Evolutionary conservation across 1,140 invertebrate genomes (phyloP).

Genomic region (Eriosoma lanigerum): DNA sequence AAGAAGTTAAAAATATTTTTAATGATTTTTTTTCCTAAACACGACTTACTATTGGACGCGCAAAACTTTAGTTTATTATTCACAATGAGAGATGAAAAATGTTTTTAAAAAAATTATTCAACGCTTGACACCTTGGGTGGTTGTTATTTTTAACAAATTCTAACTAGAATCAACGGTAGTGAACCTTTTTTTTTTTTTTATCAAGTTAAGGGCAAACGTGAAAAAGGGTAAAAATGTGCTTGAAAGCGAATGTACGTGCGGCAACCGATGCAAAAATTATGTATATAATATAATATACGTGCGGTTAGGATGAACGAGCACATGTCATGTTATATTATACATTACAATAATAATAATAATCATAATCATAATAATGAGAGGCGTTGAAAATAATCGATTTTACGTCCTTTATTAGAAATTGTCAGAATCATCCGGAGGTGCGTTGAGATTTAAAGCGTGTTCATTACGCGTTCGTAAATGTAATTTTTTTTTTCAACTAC

Average conservation of each 20-base stretch:
- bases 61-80: conserved; percentile 19
- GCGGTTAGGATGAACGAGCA: no score
- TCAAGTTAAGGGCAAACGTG: not conserved
- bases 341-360: not conserved
- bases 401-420: not conserved
- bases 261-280: not conserved
- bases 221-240: not conserved
- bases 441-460: not conserved
- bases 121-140: not conserved
- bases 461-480: not conserved
- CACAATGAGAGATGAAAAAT: not conserved
- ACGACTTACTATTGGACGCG: not conserved
- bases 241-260: not conserved
- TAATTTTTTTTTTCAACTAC: not conserved
- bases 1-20: conserved; percentile 25
- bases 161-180: not conserved
- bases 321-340: not conserved
- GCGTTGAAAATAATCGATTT: conserved; percentile 10
- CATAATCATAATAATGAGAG: not conserved
- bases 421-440: not conserved
- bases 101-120: not conserved
- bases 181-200: conserved; percentile 2
- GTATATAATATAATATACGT: not conserved
- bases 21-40: not conserved
- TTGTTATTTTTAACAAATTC: conserved; percentile 16